phyloP scores from a whole-genome alignment of 23 tunicate genomes.

The Ascidia mentula region DNA sequence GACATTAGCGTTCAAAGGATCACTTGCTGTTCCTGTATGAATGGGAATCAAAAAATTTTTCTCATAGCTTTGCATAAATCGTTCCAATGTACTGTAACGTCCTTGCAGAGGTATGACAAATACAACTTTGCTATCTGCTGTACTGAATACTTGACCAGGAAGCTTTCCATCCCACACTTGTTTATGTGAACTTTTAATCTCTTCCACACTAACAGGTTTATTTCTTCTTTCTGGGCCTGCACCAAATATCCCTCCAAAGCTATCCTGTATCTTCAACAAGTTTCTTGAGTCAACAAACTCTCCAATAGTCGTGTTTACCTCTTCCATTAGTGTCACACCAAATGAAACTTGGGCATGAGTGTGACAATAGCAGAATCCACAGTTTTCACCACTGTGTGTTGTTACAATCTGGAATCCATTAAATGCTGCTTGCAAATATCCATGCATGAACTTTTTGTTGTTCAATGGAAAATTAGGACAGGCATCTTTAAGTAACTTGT shows the following conservation, averaged over 20 bases:
- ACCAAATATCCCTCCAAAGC: neutral
- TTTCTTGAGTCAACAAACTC: neutral
- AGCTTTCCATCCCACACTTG: neutral
- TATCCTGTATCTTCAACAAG: neutral
- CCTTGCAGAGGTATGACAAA: constrained; percentile 79
- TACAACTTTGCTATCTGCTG: constrained; percentile 24
- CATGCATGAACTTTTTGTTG: constrained; percentile 38
- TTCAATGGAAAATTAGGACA: constrained; percentile 58
- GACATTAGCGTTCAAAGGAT: constrained; percentile 30
- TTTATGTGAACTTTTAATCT: neutral
- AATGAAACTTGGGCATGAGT: constrained; percentile 42
- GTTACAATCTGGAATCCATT: constrained; percentile 33
- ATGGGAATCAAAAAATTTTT: constrained; percentile 24
- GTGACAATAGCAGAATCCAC: constrained; percentile 34
- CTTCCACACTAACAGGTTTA: neutral
- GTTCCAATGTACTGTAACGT: constrained; percentile 71
- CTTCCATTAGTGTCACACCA: constrained; percentile 44
- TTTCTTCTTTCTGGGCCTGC: neutral
- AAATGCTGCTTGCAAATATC: constrained; percentile 36
- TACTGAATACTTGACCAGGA: neutral
- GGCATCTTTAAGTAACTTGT: constrained; percentile 5
- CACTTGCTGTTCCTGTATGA: constrained; percentile 9
- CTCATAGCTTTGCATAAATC: constrained; percentile 60
- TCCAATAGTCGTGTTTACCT: neutral
- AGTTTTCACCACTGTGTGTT: constrained; percentile 29